A percentile compares a stretch with the other conserved stretches of the same genome.
These are phyloP conservation scores for Tachina grossa DNA, from an alignment of 2,888 invertebrate genomes.

Conservation along the genomic window DNA sequence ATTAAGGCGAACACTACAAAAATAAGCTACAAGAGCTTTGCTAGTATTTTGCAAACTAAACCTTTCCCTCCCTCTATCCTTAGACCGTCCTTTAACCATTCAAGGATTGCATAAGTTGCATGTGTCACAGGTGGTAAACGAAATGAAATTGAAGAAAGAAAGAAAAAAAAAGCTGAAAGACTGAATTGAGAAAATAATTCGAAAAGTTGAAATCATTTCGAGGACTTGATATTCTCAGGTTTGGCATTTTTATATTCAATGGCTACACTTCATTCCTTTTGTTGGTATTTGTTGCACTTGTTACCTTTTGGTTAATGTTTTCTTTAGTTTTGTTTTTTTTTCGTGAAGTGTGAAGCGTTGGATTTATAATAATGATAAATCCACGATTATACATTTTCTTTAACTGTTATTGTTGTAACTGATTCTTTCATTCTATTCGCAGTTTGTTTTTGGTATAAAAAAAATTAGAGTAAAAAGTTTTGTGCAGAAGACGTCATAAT, in stretches of 20 bases:
- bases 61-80: not conserved
- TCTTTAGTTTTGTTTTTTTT: not conserved
- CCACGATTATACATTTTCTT: slow-evolving; percentile 53
- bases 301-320: not conserved
- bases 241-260: slow-evolving; percentile 37
- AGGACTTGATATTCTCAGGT: slow-evolving; percentile 39
- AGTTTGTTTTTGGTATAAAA: not conserved
- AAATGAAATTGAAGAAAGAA: slow-evolving; percentile 62
- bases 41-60: slow-evolving; percentile 35
- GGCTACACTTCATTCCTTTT: not conserved
- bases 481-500: slow-evolving; percentile 43
- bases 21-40: slow-evolving; percentile 28
- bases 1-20: slow-evolving; percentile 8
- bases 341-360: slow-evolving; percentile 54
- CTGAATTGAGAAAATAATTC: slow-evolving; percentile 59
- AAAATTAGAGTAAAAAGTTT: slow-evolving; percentile 27
- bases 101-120: slow-evolving; percentile 69
- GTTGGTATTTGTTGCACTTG: slow-evolving; percentile 10
- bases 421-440: slow-evolving; percentile 17
- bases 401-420: slow-evolving; percentile 9
- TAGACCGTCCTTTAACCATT: slow-evolving; percentile 63
- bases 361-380: slow-evolving; percentile 66
- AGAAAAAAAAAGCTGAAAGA: slow-evolving; percentile 28
- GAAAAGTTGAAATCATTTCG: slow-evolving; percentile 63
- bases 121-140: slow-evolving; percentile 71